Conservation (phyloP, 2,888 invertebrate species). For the Dryocosmus kuriphilus region DNA sequence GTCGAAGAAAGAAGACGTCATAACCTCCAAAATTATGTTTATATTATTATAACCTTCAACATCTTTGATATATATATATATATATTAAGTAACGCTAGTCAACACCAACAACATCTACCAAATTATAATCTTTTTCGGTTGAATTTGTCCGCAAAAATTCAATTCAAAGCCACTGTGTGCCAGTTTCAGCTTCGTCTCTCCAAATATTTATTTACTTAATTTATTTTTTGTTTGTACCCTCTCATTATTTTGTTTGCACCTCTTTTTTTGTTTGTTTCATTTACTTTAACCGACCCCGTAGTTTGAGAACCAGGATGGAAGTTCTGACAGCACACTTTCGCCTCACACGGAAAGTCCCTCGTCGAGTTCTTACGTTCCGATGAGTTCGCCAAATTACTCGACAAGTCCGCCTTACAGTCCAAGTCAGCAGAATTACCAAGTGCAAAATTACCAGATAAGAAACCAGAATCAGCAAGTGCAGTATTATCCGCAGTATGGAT, state of each 20-base stretch:
- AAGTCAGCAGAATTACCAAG: conserved; percentile 63
- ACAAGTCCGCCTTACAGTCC: conserved; percentile 72
- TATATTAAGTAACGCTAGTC: no score
- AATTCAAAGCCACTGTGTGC: no score
- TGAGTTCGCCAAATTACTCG: conserved; percentile 70
- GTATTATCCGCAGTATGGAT: conserved; percentile 46
- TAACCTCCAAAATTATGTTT: no score
- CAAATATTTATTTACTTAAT: neutral
- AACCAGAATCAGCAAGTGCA: conserved; percentile 44
- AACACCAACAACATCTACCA: no score
- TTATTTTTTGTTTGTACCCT: neutral
- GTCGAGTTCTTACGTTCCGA: conserved; percentile 70
- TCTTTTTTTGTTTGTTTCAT: conserved; percentile 47
- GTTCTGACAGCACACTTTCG: conserved; percentile 73
- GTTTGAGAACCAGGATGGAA: conserved; percentile 71
- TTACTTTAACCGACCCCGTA: conserved; percentile 55
- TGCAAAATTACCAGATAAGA: conserved; percentile 45
- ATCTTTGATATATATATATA: no score
- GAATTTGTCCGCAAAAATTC: no score
- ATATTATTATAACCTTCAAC: no score
- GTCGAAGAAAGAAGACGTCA: no score
- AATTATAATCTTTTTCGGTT: no score
- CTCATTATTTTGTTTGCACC: conserved; percentile 31
- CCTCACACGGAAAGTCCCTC: conserved; percentile 69
- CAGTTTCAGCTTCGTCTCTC: conserved; percentile 37